Conservation (phyloP, 2,888 invertebrate genomes). For the Hemithea aestivaria region DNA sequence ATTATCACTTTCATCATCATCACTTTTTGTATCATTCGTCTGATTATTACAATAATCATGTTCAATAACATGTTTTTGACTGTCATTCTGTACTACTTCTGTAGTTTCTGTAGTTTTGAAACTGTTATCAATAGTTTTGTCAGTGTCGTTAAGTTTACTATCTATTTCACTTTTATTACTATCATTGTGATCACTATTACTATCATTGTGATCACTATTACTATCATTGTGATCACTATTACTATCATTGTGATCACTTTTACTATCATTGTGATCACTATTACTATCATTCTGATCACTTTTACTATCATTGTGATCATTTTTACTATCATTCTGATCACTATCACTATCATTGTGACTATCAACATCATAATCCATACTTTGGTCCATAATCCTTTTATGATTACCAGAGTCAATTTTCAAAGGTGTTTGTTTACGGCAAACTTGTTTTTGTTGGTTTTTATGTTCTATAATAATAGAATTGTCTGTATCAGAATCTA, state of each 20-base stretch:
- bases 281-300: constrained; percentile 15
- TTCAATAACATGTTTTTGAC: constrained; percentile 4
- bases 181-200: too few relatives aligned
- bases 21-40: constrained; percentile 11
- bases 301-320: constrained; percentile 13
- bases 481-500: constrained; percentile 67
- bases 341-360: constrained; percentile 12
- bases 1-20: constrained; percentile 6
- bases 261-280: neutral
- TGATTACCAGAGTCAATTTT: constrained; percentile 36
- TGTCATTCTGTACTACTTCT: too few relatives aligned
- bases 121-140: neutral
- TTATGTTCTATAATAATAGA: constrained; percentile 60
- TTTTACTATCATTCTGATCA: constrained; percentile 7
- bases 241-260: neutral
- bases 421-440: constrained; percentile 59
- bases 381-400: constrained; percentile 4
- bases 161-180: constrained; percentile 14
- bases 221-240: constrained; percentile 14
- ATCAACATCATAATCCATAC: constrained; percentile 14
- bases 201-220: constrained; percentile 12
- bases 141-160: neutral
- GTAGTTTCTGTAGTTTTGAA: neutral
- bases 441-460: constrained; percentile 49
- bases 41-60: constrained; percentile 22